Evolutionary conservation across 2,113 vertebrate species (phyloP).

Genomic region (Erythrocercus mccallii): DNA sequence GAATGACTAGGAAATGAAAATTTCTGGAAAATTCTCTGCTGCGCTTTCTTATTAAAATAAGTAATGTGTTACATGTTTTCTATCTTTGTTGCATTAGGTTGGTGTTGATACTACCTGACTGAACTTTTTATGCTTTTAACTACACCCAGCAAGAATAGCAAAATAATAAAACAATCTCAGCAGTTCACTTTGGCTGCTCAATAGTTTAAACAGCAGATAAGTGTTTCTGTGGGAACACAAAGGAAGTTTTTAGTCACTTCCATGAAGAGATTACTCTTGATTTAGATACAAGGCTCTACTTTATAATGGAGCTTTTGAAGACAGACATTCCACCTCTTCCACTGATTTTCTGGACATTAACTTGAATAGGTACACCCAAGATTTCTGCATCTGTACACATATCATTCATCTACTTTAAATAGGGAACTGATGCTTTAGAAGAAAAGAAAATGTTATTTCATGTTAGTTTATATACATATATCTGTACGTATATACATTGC

Average conservation of each 20-base stretch:
- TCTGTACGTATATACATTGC: not conserved
- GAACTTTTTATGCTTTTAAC: not conserved
- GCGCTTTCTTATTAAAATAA: not conserved
- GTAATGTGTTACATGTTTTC: not conserved
- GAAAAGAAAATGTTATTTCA: not conserved
- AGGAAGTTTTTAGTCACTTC: not conserved
- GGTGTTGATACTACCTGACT: not conserved
- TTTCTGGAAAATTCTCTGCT: not conserved
- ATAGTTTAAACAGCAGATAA: not conserved
- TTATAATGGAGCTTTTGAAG: not conserved
- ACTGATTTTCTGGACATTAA: not conserved
- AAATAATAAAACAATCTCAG: not conserved
- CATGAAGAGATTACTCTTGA: not conserved
- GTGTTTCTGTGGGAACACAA: not conserved
- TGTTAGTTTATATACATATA: not conserved
- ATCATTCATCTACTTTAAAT: not conserved
- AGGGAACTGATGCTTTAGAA: not conserved
- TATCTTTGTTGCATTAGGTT: not conserved
- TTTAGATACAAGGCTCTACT: not conserved
- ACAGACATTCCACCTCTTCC: not conserved
- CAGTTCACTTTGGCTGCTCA: not conserved
- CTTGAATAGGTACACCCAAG: not conserved
- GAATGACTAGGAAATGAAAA: not conserved
- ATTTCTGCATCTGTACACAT: not conserved
- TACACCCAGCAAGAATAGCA: not conserved